A percentile compares a stretch with the other conserved stretches of the same genome.
These are phyloP conservation scores for Acromyrmex echinatior DNA, from an alignment of 1,140 invertebrate genomes.

Conservation along the genomic window DNA sequence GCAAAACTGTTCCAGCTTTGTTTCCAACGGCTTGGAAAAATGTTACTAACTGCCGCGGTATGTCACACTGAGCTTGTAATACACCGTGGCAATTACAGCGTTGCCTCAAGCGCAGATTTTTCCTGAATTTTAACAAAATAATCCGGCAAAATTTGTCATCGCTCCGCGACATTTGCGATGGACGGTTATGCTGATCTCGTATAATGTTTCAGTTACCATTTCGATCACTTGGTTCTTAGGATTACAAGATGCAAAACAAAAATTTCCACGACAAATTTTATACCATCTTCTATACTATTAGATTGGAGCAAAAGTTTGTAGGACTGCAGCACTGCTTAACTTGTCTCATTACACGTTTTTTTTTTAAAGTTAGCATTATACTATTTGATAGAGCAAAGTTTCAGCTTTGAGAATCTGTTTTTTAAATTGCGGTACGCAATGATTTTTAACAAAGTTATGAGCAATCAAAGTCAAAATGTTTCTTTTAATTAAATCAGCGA, in stretches of 20 bases:
- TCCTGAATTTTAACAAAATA: conserved; percentile 63
- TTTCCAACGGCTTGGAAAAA: conserved; percentile 54
- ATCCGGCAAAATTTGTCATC: conserved; percentile 58
- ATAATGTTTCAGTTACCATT: conserved; percentile 1
- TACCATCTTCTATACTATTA: too few relatives aligned
- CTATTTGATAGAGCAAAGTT: too few relatives aligned
- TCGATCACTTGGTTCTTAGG: neutral
- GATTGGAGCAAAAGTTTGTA: too few relatives aligned
- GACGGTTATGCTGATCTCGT: conserved; percentile 27
- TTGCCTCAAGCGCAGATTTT: conserved; percentile 51
- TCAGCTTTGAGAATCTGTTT: too few relatives aligned
- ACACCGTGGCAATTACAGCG: conserved; percentile 46
- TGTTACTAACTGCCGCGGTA: conserved; percentile 50
- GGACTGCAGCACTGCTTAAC: too few relatives aligned
- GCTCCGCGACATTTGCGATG: conserved; percentile 14
- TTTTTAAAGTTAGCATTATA: too few relatives aligned
- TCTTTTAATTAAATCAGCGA: too few relatives aligned
- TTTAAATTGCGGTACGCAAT: too few relatives aligned
- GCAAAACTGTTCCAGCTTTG: conserved; percentile 49
- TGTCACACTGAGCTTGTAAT: conserved; percentile 55
- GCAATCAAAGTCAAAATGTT: too few relatives aligned
- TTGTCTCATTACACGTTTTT: too few relatives aligned
- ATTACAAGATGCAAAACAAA: neutral
- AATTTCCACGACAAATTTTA: neutral
- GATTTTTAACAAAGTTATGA: too few relatives aligned